Percentiles rank a stretch among this genome's conserved stretches.
Evolutionary conservation across 2,888 invertebrate genomes (phyloP).

Genomic region (Leucozona laternaria): DNA sequence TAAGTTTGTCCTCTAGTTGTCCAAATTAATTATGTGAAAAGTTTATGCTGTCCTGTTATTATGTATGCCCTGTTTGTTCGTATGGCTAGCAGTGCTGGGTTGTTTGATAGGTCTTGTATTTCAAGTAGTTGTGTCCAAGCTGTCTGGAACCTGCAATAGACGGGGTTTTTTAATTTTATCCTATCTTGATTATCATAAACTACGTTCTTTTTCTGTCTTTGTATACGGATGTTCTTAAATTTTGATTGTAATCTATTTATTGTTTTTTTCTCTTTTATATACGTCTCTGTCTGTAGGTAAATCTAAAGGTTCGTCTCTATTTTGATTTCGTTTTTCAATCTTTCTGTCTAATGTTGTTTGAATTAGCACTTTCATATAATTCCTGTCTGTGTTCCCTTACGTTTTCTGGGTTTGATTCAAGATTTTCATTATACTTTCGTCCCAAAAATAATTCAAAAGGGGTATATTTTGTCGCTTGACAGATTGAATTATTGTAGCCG

Average conservation of each 20-base stretch:
- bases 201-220: not conserved
- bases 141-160: not conserved
- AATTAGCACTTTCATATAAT: not conserved
- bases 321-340: not conserved
- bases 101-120: not conserved
- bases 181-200: not conserved
- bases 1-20: not conserved
- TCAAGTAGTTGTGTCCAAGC: not conserved
- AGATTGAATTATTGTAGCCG: no score
- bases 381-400: not conserved
- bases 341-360: not conserved
- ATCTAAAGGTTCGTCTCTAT: not conserved
- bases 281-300: not conserved
- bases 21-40: slow-evolving; percentile 1
- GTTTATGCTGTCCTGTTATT: slow-evolving; percentile 3
- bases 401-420: not conserved
- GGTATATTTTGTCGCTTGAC: no score
- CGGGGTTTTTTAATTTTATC: not conserved
- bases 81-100: slow-evolving; percentile 1
- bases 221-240: not conserved
- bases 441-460: no score
- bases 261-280: not conserved
- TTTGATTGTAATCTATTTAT: not conserved
- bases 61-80: not conserved
- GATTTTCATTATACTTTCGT: no score